Evolutionary conservation across 92 coral and sea anemone genomes (phyloP), one percentile per base, ranked within the genome.

Genomic region (Desmophyllum pertusum): DNA sequence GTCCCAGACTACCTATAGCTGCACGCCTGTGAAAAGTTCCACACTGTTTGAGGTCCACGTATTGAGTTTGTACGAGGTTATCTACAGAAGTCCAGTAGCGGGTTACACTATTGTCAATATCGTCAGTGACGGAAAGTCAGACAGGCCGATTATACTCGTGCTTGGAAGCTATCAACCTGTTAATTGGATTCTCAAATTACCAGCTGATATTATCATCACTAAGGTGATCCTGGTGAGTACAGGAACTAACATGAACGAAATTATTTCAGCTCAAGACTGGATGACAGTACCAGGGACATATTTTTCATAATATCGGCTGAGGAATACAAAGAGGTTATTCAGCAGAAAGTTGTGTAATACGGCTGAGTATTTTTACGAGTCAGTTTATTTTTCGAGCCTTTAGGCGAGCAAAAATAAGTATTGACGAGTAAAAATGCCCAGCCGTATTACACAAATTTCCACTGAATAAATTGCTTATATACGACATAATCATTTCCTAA

Each of bases 91-190:
- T 50, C 78, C 78, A 41, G 10, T 6, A 74, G 78, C 51, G 10
- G 61, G 62, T 14, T 23, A 43, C 13, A n/a, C 62, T 48, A 31
- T 10, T 0, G 78, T 74, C 39, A 74, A 45, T 17, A 74, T 45
- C 4, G 53, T 74, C 29, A 74, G 78, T 3, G 3, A 27, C 0
- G 63, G 78, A 48, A 30, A 10, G n/a, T 31, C 78, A 30, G 62
- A 19, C 27, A 30, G 29, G 46, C 78, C 78, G 8, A 48, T 74
- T 50, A 31, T 74, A 42, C 78, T 74, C 23, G 78, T 74, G 27
- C 38, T 74, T 74, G 78, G 3, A 5, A 74, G 41, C 42, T 74
- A 74, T 27, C 41, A 74, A 48, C 78, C 78, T 45, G 62, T 74
- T 9, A 46, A 74, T 40, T 74, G 78, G 78, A 48, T 74, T 74